Conservation (phyloP, 2,113 vertebrate genomes). For the Hyaena hyaena region DNA sequence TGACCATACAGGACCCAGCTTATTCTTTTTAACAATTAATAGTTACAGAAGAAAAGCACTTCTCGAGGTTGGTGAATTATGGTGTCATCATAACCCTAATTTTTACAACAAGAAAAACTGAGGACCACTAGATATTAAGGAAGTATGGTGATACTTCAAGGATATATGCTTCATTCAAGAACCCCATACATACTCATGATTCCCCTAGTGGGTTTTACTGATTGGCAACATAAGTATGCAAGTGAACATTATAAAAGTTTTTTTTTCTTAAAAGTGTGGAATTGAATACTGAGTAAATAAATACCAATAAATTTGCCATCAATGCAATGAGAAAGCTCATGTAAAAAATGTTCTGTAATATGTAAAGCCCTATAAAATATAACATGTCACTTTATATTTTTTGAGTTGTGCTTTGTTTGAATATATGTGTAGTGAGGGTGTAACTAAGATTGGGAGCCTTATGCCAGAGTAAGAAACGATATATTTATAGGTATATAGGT, state of each 20-base stretch:
- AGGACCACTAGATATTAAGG: neutral
- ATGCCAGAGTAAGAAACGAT: neutral
- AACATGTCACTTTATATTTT: neutral
- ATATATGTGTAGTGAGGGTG: neutral
- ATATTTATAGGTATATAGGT: neutral
- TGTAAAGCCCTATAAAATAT: neutral
- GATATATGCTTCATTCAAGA: neutral
- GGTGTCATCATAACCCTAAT: neutral
- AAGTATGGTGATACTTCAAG: neutral
- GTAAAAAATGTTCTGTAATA: neutral
- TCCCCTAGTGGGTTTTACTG: neutral
- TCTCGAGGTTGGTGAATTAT: neutral
- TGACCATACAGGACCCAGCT: neutral
- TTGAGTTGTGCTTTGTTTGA: neutral
- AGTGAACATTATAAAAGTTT: neutral
- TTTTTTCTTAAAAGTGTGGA: neutral
- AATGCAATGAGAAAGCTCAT: neutral
- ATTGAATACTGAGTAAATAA: neutral
- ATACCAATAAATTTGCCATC: neutral
- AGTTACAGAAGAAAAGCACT: neutral
- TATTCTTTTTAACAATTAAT: neutral
- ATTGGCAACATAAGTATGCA: neutral
- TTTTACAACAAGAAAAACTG: neutral
- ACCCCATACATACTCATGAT: neutral
- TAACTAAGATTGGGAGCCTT: neutral